Conservation (phyloP, 2,113 vertebrate genomes). For the chimpanzee (Pan troglodytes) region NHGRI_mPanTro3-v2.1_pri NC_086015.1:36583001-36583500, state of each 20-base stretch:
- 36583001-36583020: too few relatives aligned
- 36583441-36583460: conserved; percentile 25
- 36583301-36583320: conserved; percentile 1
- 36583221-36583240: not conserved
- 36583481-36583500: not conserved
- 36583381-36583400: not conserved
- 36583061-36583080: too few relatives aligned
- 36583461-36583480: conserved; percentile 42
- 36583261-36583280: not conserved
- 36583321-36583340: not conserved
- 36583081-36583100: too few relatives aligned
- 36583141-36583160: too few relatives aligned
- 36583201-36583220: not conserved
- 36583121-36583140: too few relatives aligned
- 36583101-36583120: too few relatives aligned
- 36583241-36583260: not conserved
- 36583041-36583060: too few relatives aligned
- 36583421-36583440: conserved; percentile 26
- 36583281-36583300: conserved; percentile 22
- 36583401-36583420: conserved; percentile 3
- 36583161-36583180: too few relatives aligned
- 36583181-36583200: not conserved
- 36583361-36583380: not conserved
- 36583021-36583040: too few relatives aligned
- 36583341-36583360: not conserved